phyloP scores from a whole-genome alignment of 1,140 invertebrate species.

The Arion vulgaris region DNA sequence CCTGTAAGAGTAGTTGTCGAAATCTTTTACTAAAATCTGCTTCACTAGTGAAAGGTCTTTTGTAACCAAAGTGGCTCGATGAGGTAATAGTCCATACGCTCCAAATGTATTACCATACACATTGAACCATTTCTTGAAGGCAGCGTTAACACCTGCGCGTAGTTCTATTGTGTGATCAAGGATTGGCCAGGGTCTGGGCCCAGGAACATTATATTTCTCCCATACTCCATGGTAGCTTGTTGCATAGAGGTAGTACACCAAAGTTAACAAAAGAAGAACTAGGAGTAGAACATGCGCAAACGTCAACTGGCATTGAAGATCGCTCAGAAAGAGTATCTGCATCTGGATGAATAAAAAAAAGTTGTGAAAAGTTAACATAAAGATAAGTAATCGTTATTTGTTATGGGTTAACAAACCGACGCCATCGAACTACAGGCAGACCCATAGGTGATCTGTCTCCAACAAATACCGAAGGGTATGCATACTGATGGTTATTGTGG shows the following conservation, averaged over 20 bases:
- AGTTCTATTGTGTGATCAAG: constrained; percentile 15
- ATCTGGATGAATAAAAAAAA: background rate
- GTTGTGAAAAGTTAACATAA: too few relatives aligned
- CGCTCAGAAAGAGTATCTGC: background rate
- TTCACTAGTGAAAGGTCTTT: constrained; percentile 17
- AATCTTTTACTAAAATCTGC: constrained; percentile 24
- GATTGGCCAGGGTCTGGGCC: constrained; percentile 17
- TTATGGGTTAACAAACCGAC: too few relatives aligned
- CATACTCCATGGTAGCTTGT: constrained; percentile 7
- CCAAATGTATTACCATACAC: constrained; percentile 1
- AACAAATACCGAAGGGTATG: too few relatives aligned
- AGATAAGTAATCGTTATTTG: too few relatives aligned
- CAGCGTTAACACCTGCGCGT: background rate
- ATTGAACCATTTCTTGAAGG: background rate
- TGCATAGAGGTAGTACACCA: background rate
- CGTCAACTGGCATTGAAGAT: background rate
- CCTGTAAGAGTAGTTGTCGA: background rate
- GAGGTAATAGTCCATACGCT: background rate
- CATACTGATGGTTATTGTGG: too few relatives aligned
- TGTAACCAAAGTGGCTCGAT: constrained; percentile 7
- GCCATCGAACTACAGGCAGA: too few relatives aligned
- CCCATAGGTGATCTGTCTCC: too few relatives aligned
- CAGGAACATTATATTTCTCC: constrained; percentile 14
- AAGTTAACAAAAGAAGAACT: background rate
- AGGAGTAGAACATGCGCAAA: background rate